A percentile compares a stretch with the other conserved stretches of the same genome.
Evolutionary conservation across 2,113 vertebrate genomes (phyloP).

Genomic region (Oxygymnocypris stewartii): DNA sequence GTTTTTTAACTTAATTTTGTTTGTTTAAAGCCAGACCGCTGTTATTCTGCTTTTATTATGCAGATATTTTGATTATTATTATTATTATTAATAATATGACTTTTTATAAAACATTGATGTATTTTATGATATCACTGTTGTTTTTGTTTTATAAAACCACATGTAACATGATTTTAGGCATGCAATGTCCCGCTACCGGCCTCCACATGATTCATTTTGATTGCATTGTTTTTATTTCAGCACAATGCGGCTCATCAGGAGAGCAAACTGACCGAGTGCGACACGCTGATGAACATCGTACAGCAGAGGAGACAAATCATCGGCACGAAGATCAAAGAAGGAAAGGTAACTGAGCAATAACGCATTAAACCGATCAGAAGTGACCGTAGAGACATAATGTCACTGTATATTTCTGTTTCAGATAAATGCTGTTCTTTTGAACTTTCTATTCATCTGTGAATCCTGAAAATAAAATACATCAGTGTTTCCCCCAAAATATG

Average conservation of each 20-base stretch:
- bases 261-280: slow-evolving; percentile 92
- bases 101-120: background rate
- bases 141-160: background rate
- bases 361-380: background rate
- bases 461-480: background rate
- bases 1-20: too few relatives aligned
- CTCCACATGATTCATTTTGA: too few relatives aligned
- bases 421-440: background rate
- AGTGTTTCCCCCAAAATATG: too few relatives aligned
- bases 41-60: too few relatives aligned
- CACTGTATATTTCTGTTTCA: background rate
- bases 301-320: slow-evolving; percentile 95
- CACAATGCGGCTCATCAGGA: slow-evolving; percentile 95
- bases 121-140: background rate
- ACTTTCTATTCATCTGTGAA: background rate
- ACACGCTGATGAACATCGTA: slow-evolving; percentile 94
- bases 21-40: too few relatives aligned
- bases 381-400: background rate
- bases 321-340: slow-evolving; percentile 97
- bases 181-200: too few relatives aligned
- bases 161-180: too few relatives aligned
- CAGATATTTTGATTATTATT: too few relatives aligned
- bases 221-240: slow-evolving; percentile 67
- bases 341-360: slow-evolving; percentile 80
- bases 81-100: background rate